A percentile compares a stretch with the other conserved stretches of the same genome.
Conservation (phyloP, 2,888 invertebrate species). For the Scotopteryx bipunctaria region DNA sequence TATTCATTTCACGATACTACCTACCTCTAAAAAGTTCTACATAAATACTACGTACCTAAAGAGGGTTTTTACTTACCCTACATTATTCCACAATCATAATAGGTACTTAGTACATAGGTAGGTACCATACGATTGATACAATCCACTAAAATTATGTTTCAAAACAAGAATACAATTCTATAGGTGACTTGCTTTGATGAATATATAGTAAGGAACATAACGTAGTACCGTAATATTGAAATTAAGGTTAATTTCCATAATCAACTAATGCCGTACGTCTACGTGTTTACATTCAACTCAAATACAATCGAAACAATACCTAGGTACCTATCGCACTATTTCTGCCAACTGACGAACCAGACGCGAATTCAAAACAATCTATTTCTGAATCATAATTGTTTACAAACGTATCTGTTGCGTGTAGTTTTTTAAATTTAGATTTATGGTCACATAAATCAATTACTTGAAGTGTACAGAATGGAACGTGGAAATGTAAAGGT, state of each 20-base stretch:
- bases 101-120: too few relatives aligned
- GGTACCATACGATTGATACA: too few relatives aligned
- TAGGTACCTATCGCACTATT: conserved; percentile 22
- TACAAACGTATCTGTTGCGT: conserved; percentile 34
- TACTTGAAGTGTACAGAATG: conserved; percentile 6
- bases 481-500: conserved; percentile 30
- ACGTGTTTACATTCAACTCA: conserved; percentile 2
- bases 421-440: conserved; percentile 32
- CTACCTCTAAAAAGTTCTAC: too few relatives aligned
- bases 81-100: too few relatives aligned
- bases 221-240: too few relatives aligned
- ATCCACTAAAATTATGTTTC: too few relatives aligned
- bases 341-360: conserved; percentile 27
- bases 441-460: conserved; percentile 29
- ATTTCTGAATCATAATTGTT: conserved; percentile 40
- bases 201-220: too few relatives aligned
- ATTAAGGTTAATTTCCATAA: background rate
- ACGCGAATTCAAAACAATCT: conserved; percentile 34
- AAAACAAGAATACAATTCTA: too few relatives aligned
- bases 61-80: too few relatives aligned
- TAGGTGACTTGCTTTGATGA: too few relatives aligned
- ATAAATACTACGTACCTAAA: too few relatives aligned
- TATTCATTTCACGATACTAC: background rate
- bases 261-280: background rate
- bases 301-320: conserved; percentile 16